Percentiles rank a stretch among this genome's conserved stretches.
Evolutionary conservation across 2,888 invertebrate genomes (phyloP).

Genomic region (Thera britannica): DNA sequence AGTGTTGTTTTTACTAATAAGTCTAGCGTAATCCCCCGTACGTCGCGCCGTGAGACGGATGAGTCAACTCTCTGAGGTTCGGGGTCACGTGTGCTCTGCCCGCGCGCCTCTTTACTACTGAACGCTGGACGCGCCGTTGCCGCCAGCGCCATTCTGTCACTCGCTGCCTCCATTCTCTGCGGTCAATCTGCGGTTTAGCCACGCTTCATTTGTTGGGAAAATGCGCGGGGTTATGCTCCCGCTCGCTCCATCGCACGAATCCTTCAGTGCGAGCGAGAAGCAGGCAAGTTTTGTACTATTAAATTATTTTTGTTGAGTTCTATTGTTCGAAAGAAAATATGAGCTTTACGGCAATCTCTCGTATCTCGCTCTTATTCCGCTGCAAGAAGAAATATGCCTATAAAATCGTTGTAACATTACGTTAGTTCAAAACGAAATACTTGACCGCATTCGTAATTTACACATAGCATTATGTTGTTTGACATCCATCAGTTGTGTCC

Average conservation of each 20-base stretch:
- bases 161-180: slow-evolving; percentile 84
- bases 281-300: slow-evolving; percentile 75
- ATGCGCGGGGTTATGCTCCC: slow-evolving; percentile 70
- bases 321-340: slow-evolving; percentile 81
- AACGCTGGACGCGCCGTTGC: slow-evolving; percentile 43
- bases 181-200: slow-evolving; percentile 85
- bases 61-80: slow-evolving; percentile 56
- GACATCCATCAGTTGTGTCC: slow-evolving; percentile 46
- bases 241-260: slow-evolving; percentile 51
- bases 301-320: slow-evolving; percentile 80
- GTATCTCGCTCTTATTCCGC: slow-evolving; percentile 49
- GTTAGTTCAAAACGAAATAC: slow-evolving; percentile 1
- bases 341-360: slow-evolving; percentile 72
- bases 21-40: slow-evolving; percentile 51
- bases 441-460: slow-evolving; percentile 36
- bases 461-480: slow-evolving; percentile 37
- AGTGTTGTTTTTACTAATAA: slow-evolving; percentile 44
- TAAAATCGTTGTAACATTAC: neutral
- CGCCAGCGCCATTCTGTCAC: slow-evolving; percentile 82
- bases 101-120: slow-evolving; percentile 79
- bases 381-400: neutral
- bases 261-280: slow-evolving; percentile 61
- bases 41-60: slow-evolving; percentile 43
- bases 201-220: slow-evolving; percentile 85
- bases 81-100: slow-evolving; percentile 67